Evolutionary conservation across 2,113 vertebrate species (phyloP), one percentile per base, ranked within the genome.

Genomic region (Lepus timidus): DNA sequence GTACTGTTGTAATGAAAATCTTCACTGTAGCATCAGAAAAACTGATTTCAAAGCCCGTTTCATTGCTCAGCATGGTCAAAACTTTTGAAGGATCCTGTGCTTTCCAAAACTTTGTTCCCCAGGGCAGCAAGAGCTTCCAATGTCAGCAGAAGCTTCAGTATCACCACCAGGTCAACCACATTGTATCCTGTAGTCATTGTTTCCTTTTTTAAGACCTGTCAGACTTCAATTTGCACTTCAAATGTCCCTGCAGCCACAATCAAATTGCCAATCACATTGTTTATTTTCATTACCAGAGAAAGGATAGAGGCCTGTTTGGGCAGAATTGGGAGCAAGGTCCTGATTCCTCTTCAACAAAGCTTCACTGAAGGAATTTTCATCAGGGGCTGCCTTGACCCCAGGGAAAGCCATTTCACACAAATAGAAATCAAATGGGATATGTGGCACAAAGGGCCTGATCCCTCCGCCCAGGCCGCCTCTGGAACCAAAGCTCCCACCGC

Each of bases 151-250:
- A 99, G 99, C 97, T 99, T 99, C 11, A 99, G 98, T 89, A 99
- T 99, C 19, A 99, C 99, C 0, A 99, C 99, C 81, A 99, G 98
- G 64, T 99, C 99, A 0, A 99, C 99, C 65, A 99, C 99, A 0
- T 99, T 99, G 97, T 99, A 99, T 86, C 99, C 99, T 0, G 99
- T 99, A 0, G 99, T 99, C 99, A 99, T 99, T 11, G 99, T 99
- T 3, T 99, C 99, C 96, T 99, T 99, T 98, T 99, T 99, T 99
- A 99, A 8, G 99, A 99, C 99, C 96, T 99, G 99, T 74, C 99
- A 99, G 58, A 99, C 99, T 96, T 99, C 99, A 9, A 99, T 99
- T 99, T 99, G 99, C 99, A 99, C 99, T 99, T 99, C 99, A 83
- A 99, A 99, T 7, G 98, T 99, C 0, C 99, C 99, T 0, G 99